Evolutionary conservation across 2,113 vertebrate species (phyloP), one percentile per base, ranked within the genome.

Genomic region (Stercorarius parasiticus): DNA sequence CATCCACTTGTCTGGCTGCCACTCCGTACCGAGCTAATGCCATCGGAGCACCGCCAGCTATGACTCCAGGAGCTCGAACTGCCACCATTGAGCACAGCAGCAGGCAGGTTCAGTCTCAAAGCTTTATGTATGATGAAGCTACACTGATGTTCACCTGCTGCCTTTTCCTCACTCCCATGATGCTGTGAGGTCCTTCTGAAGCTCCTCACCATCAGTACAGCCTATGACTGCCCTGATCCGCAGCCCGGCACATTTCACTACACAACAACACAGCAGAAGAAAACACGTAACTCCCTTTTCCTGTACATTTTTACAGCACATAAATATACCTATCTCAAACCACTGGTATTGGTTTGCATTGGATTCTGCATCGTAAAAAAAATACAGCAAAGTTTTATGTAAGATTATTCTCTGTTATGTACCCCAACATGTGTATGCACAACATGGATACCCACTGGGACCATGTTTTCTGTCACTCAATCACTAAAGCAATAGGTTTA

Each of bases 81-180:
- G 52, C 52, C 53, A 12, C 49, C 2, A 0, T 55, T 19, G 13
- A 71, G 56, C 20, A 27, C 4, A 30, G 38, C 32, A 38, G 36
- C 6, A 0, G 4, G 23, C 10, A n/a, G 27, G 11, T 29, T 77
- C 42, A 7, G 22, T 30, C 11, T 38, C 65, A 25, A 43, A 55
- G 58, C 36, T 73, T 49, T 34, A 40, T 4, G 0, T 13, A 42
- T 0, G 0, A 40, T 34, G 64, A 38, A 43, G 25, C 27, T 29
- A 30, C 29, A 4, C 15, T 4, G 11, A 18, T 22, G 3, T 1
- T 10, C n/a, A 26, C 6, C 36, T 27, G 27, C 34, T 65, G 38
- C 58, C 64, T 58, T 9, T 8, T 26, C 78, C 67, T 62, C 23
- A 3, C 7, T 5, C 10, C 5, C 43, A 22, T 1, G 0, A 40